Evolutionary conservation across 2,113 vertebrate species (phyloP), one percentile per base, ranked within the genome.

Genomic region (Riparia riparia): DNA sequence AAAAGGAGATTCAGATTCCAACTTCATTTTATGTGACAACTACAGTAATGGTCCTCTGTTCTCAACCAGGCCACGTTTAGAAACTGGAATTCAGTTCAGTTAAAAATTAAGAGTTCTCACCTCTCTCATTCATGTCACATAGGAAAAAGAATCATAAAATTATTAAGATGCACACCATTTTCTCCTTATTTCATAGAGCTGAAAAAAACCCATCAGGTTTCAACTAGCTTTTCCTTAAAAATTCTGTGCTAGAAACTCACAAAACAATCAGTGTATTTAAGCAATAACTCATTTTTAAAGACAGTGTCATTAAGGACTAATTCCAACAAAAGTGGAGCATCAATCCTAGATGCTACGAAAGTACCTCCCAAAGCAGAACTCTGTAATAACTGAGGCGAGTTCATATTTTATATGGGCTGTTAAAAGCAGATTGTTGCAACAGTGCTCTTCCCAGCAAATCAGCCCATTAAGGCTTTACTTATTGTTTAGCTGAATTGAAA

Each of bases 11-110:
- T 97, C 97, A 95, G 96, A 96, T 93, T 97, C 97, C 91, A 97
- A 97, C 98, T 98, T 98, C 97, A 98, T 98, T 98, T 98, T 98
- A 99, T 97, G 98, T 98, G 97, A 98, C 98, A 99, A 90, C 94
- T 98, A 95, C 86, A 97, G 96, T 95, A 97, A 97, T 95, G 97
- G 97, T 96, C 88, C 88, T 98, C 97, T 97, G 95, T 97, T 97
- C 88, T 96, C 45, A 63, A 84, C 73, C 82, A 97, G 89, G 76
- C 64, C 96, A 88, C 25, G 39, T 90, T 85, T 94, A 95, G 96
- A 96, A 96, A 81, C 44, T 50, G 68, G 63, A 82, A 93, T 79
- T 93, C 74, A 82, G 69, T 85, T 93, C 61, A 93, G 50, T 64
- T 91, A 94, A 94, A 96, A 95, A 93, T 86, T 82, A 95, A 45